Conservation (phyloP, 2,113 vertebrate species). For the Scomber scombrus region DNA sequence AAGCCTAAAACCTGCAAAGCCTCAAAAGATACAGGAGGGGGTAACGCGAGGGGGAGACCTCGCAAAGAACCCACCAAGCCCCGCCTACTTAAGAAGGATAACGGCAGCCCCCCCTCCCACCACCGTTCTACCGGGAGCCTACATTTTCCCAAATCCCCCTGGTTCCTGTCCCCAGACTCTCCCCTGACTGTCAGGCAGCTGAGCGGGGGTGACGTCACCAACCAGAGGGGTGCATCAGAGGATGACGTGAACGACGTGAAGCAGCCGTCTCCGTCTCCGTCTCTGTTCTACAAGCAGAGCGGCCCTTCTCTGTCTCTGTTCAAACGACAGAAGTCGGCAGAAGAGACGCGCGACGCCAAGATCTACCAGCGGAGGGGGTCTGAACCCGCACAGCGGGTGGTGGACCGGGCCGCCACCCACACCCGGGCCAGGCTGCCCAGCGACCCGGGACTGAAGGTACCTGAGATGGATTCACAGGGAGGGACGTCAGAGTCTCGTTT, state of each 20-base stretch:
- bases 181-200: conserved; percentile 19
- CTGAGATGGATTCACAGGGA: conserved; percentile 43
- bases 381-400: conserved; percentile 48
- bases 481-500: conserved; percentile 49
- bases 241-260: conserved; percentile 18
- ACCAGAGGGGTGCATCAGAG: conserved; percentile 6
- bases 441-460: conserved; percentile 71
- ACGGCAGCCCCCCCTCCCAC: conserved; percentile 51
- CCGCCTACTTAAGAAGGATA: background rate
- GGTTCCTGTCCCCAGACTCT: conserved; percentile 57
- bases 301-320: conserved; percentile 66
- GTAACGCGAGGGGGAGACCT: background rate
- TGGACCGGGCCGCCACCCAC: conserved; percentile 37
- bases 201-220: background rate
- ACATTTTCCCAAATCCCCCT: conserved; percentile 50
- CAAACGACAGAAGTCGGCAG: conserved; percentile 65
- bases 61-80: background rate
- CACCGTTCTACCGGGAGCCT: conserved; percentile 67
- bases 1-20: conserved; percentile 18
- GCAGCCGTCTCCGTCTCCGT: conserved; percentile 22
- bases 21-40: conserved; percentile 35
- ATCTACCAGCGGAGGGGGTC: conserved; percentile 65
- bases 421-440: conserved; percentile 54
- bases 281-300: conserved; percentile 67
- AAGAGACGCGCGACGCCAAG: conserved; percentile 14